Evolutionary conservation across 2,888 invertebrate genomes (phyloP).

Genomic region (Eucriotettix oculatus): DNA sequence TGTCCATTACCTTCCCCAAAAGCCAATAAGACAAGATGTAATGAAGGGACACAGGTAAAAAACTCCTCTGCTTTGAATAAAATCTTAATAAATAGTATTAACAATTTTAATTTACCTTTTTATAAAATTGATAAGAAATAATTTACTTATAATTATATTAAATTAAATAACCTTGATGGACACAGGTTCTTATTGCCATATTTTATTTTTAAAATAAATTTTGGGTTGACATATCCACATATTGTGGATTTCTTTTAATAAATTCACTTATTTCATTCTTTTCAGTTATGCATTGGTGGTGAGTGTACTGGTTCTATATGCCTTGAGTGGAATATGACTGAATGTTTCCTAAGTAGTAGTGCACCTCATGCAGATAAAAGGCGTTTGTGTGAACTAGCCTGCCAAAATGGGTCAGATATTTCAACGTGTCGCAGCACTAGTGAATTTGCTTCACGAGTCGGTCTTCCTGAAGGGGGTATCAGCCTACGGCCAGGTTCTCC

Average conservation of each 20-base stretch:
- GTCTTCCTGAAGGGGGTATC: conserved; percentile 63
- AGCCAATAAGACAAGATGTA: conserved; percentile 85
- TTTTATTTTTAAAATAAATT: too few relatives aligned
- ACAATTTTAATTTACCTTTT: too few relatives aligned
- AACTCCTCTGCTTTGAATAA: background rate
- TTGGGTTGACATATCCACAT: too few relatives aligned
- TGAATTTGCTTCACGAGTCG: conserved; percentile 59
- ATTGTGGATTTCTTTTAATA: too few relatives aligned
- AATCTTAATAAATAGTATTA: too few relatives aligned
- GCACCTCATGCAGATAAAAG: conserved; percentile 62
- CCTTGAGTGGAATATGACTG: conserved; percentile 80
- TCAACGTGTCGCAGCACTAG: conserved; percentile 71
- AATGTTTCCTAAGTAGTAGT: conserved; percentile 82
- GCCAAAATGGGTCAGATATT: conserved; percentile 64
- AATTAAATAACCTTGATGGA: too few relatives aligned
- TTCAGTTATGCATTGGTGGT: conserved; percentile 67
- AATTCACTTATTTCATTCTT: background rate
- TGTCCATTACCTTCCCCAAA: conserved; percentile 75
- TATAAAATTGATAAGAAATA: too few relatives aligned
- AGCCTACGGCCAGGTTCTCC: conserved; percentile 89
- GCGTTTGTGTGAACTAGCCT: conserved; percentile 91
- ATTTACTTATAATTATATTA: too few relatives aligned
- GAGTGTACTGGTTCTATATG: conserved; percentile 94
- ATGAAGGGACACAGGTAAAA: conserved; percentile 63
- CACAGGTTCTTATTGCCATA: too few relatives aligned